phyloP scores from a whole-genome alignment of 2,888 invertebrate genomes.

The Minunthozetes semirufus region DNA sequence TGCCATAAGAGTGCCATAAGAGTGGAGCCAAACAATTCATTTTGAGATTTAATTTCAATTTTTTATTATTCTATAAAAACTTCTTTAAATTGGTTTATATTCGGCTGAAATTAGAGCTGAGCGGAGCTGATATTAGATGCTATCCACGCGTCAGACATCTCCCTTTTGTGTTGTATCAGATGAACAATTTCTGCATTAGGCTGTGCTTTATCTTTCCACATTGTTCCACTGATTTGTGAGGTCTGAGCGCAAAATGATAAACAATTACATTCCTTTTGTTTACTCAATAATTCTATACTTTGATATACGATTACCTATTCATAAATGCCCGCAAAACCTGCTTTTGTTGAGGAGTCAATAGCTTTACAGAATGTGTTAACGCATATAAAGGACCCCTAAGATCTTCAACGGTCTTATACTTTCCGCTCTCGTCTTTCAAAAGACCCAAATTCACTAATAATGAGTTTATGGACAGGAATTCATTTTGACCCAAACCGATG shows the following conservation, averaged over 20 bases:
- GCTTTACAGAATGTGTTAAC: slow-evolving; percentile 32
- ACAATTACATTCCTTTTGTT: background rate
- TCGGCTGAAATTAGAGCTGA: background rate
- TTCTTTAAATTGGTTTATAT: no score
- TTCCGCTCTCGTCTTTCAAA: slow-evolving; percentile 40
- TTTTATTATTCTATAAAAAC: no score
- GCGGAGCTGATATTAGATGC: background rate
- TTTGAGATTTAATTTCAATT: no score
- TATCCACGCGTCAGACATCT: background rate
- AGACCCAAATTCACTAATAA: slow-evolving; percentile 40
- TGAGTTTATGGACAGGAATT: slow-evolving; percentile 28
- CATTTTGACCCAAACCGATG: background rate
- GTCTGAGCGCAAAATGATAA: slow-evolving; percentile 23
- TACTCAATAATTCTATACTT: no score
- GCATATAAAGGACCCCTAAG: slow-evolving; percentile 40
- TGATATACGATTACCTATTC: slow-evolving; percentile 26
- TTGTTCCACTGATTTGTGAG: slow-evolving; percentile 38
- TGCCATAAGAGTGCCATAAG: no score
- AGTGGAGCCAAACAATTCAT: no score
- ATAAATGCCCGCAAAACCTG: slow-evolving; percentile 38
- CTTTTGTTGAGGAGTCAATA: slow-evolving; percentile 37
- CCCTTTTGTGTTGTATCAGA: background rate
- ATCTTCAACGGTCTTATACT: slow-evolving; percentile 26
- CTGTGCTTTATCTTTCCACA: slow-evolving; percentile 39
- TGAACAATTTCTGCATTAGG: slow-evolving; percentile 39